Base-by-base conservation (phyloP, 2,888 invertebrate genomes). In the Podabrus alpinus region DNA sequence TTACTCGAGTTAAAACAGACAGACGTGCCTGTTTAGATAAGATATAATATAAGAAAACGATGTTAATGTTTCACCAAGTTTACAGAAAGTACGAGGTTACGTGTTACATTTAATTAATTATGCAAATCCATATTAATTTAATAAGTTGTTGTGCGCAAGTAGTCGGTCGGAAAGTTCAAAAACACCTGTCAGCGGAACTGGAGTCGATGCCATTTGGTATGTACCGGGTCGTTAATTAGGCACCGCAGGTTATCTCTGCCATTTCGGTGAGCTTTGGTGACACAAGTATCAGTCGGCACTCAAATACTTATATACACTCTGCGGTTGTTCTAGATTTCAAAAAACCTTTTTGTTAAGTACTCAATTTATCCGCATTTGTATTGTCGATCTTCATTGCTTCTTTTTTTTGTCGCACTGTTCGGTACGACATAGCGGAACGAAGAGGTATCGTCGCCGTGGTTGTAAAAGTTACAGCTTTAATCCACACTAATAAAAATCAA, bases 91-190 rank as follows among this genome's bases (percentile, higher is more conserved):
- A 25, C 15, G 15, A 24, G 67, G 68, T 71, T 72, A 72, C 69
- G 76, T 76, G 76, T 71, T 69, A 68, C 29, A 45, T 66, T 62
- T 71, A 76, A 77, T 77, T 73, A 77, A 77, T 77, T 77, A 77
- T 77, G 77, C 69, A 77, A 77, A 77, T 77, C 72, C 62, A 45
- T 77, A 77, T 77, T 77, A 77, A 74, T 74, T 77, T 72, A 69
- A 77, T 74, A 77, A 77, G 76, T 69, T 64, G 60, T 69, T 45
- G 68, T 71, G 68, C 67, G 68, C 72, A 68, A 71, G 73, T 74
- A 71, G 68, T 68, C 69, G 70, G 74, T 72, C 75, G 74, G 74
- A 72, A 77, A 77, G 77, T 77, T 77, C 76, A 77, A 77, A 77
- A 77, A 77, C 77, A 74, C 77, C 74, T 74, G 76, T 73, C 73